A percentile compares a stretch with the other conserved stretches of the same genome.
phyloP scores from a whole-genome alignment of 53 echinoderm and acorn worm species.

The Mesocentrotus franciscanus region DNA sequence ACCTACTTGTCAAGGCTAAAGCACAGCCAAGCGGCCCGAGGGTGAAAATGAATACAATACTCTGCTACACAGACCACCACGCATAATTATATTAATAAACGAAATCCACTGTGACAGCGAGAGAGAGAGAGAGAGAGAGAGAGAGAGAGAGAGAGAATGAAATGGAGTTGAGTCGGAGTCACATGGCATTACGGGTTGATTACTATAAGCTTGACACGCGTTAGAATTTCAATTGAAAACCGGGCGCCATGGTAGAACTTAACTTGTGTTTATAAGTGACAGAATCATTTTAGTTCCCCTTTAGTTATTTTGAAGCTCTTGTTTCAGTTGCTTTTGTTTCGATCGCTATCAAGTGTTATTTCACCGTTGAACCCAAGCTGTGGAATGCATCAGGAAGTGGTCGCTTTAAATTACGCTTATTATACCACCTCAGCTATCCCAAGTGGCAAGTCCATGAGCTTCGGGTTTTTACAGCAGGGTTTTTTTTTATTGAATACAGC shows the following conservation, averaged over 20 bases:
- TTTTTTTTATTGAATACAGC: neutral
- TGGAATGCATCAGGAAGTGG: conserved; percentile 2
- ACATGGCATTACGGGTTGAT: neutral
- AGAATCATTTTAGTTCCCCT: neutral
- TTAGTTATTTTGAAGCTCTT: neutral
- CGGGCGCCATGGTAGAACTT: neutral
- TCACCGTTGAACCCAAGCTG: neutral
- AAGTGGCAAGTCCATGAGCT: neutral
- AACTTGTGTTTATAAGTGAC: neutral
- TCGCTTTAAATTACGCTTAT: conserved; percentile 13
- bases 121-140: too few species aligned
- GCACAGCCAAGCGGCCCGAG: neutral
- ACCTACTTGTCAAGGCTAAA: neutral
- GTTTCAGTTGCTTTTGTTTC: neutral
- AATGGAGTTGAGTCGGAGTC: neutral
- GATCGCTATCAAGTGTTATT: neutral
- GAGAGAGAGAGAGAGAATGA: neutral
- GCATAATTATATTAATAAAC: neutral
- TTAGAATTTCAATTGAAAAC: neutral
- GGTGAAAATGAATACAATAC: neutral
- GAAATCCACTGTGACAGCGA: neutral
- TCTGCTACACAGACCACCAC: neutral
- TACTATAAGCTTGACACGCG: neutral
- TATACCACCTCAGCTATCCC: neutral
- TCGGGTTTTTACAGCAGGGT: neutral